Conservation (phyloP, 2,888 invertebrate species). For the Drosophila flavopinicola region DNA sequence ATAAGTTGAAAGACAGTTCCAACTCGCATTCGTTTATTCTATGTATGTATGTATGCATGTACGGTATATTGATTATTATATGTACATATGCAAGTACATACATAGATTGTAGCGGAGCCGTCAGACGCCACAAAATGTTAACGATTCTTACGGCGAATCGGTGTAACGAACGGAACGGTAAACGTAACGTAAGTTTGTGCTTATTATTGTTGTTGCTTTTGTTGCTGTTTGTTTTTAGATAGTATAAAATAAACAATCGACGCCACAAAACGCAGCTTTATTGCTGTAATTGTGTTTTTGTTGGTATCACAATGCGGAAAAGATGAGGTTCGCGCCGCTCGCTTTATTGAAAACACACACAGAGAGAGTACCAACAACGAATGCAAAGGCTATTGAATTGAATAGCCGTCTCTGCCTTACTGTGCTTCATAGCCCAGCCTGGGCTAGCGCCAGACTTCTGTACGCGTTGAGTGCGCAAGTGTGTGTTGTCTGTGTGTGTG, state of each 20-base stretch:
- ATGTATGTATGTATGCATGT: slow-evolving; percentile 45
- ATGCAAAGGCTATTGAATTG: slow-evolving; percentile 83
- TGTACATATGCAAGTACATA: slow-evolving; percentile 28
- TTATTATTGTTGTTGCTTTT: slow-evolving; percentile 36
- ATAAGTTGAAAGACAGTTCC: slow-evolving; percentile 56
- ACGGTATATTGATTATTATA: slow-evolving; percentile 65
- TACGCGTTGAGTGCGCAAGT: slow-evolving; percentile 70
- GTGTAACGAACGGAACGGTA: slow-evolving; percentile 54
- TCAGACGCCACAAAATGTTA: slow-evolving; percentile 55
- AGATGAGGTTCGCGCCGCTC: slow-evolving; percentile 76
- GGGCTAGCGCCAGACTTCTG: slow-evolving; percentile 68
- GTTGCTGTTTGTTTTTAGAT: slow-evolving; percentile 64
- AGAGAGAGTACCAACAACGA: slow-evolving; percentile 83
- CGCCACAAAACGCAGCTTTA: slow-evolving; percentile 71
- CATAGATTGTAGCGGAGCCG: slow-evolving; percentile 33
- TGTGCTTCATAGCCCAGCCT: slow-evolving; percentile 65
- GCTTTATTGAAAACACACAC: slow-evolving; percentile 83
- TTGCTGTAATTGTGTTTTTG: slow-evolving; percentile 68
- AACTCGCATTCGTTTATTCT: slow-evolving; percentile 61
- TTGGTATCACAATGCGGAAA: slow-evolving; percentile 76
- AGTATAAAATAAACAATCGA: slow-evolving; percentile 73
- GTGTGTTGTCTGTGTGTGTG: slow-evolving; percentile 55
- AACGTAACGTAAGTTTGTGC: slow-evolving; percentile 49
- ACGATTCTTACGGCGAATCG: slow-evolving; percentile 56
- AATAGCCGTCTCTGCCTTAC: slow-evolving; percentile 81